Evolutionary conservation across 2,797 vertebrate species (phyloP).

Genomic region (Liasis olivaceus): DNA sequence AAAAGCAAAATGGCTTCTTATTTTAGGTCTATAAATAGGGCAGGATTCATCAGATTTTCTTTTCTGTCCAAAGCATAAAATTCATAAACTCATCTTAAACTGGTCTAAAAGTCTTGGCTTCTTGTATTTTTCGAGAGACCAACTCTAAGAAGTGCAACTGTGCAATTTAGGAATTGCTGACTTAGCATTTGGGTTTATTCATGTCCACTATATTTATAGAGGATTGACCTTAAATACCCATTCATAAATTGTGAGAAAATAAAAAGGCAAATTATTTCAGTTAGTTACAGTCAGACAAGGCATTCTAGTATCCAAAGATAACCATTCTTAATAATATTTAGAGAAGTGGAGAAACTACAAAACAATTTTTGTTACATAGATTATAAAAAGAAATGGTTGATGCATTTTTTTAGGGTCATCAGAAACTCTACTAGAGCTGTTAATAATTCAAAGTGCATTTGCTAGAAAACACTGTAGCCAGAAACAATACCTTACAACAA

Average conservation of each 20-base stretch:
- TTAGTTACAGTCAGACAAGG: not conserved
- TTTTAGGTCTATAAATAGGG: too few relatives aligned
- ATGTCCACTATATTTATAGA: not conserved
- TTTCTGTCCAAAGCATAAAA: too few relatives aligned
- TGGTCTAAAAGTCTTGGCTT: constrained; percentile 59
- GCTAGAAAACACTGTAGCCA: not conserved
- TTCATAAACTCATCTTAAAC: too few relatives aligned
- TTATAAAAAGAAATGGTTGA: not conserved
- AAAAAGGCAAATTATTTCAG: not conserved
- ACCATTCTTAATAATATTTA: not conserved
- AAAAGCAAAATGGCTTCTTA: too few relatives aligned
- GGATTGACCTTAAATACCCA: not conserved
- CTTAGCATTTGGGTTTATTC: not conserved
- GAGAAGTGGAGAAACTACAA: not conserved
- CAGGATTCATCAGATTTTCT: too few relatives aligned
- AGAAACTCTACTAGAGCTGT: not conserved
- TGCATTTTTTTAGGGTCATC: not conserved
- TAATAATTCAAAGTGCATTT: not conserved
- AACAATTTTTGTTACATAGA: not conserved
- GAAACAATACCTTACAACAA: not conserved
- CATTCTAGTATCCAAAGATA: not conserved
- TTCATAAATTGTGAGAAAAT: not conserved
- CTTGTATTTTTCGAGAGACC: not conserved
- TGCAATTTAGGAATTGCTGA: not conserved
- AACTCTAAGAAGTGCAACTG: not conserved